Percentiles rank a stretch among this genome's conserved stretches.
These are phyloP conservation scores for Rugalucina vietnamica DNA, from an alignment of 2,888 invertebrate genomes.

Conservation along the genomic window DNA sequence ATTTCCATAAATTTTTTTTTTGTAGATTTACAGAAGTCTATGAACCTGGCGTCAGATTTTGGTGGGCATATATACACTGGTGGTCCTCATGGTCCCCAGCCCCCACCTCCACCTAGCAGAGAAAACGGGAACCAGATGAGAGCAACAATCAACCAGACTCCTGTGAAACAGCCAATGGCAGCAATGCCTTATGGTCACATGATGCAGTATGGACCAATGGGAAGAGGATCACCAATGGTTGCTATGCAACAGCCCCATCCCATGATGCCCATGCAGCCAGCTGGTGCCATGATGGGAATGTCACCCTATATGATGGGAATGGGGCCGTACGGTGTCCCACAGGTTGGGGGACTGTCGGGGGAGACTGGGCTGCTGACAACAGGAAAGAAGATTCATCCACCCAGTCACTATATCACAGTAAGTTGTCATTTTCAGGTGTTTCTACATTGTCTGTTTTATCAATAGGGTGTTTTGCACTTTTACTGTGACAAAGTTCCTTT, in stretches of 20 bases:
- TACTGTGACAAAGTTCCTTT: too few species aligned
- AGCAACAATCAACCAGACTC: slow-evolving; percentile 18
- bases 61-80: not conserved
- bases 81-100: not conserved
- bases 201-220: slow-evolving; percentile 58
- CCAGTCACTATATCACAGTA: not conserved
- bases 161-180: slow-evolving; percentile 41
- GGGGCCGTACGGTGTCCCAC: slow-evolving; percentile 12
- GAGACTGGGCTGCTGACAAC: not conserved
- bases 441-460: too few species aligned
- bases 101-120: not conserved
- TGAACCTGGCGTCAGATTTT: slow-evolving; percentile 84
- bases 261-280: slow-evolving; percentile 41
- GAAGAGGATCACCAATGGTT: slow-evolving; percentile 20
- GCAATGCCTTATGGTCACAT: slow-evolving; percentile 38
- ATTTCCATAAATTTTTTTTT: too few species aligned
- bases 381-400: not conserved
- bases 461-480: too few species aligned
- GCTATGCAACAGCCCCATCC: slow-evolving; percentile 40
- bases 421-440: too few species aligned
- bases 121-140: slow-evolving; percentile 18
- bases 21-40: slow-evolving; percentile 89
- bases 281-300: slow-evolving; percentile 26
- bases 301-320: slow-evolving; percentile 57
- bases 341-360: not conserved